Evolutionary conservation across 1,140 invertebrate species (phyloP), one percentile per base, ranked within the genome.

Genomic region (Agraylea sexmaculata): DNA sequence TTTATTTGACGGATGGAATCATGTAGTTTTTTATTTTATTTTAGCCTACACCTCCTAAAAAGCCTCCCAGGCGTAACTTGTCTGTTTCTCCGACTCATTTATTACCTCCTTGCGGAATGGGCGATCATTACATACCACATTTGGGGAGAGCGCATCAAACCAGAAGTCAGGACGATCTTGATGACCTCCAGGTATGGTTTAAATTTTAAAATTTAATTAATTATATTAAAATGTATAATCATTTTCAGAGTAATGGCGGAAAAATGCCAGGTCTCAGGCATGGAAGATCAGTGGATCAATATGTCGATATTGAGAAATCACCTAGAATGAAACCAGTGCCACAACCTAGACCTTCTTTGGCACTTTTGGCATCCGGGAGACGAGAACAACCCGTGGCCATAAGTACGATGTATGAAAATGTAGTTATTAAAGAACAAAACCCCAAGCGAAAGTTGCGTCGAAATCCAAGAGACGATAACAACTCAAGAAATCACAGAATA

Each of bases 31-130:
- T 37, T 45, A 16, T 19, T 41, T 43, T 32, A 21, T 20, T 63
- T n/a, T 70, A 86, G 73, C 78, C 81, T 28, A 84, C 80, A 21
- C 84, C 85, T 20, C 85, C 86, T 3, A 87, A 87, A 62, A 90
- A 90, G 59, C 86, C 87, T 37, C 87, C 87, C 0, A 68, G 87
- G 29, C 69, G 86, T 37, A 87, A 87, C 55, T 65, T 89, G 12
- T 84, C 83, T 15, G 79, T 87, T 16, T 89, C 85, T 1, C 87
- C 87, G 11, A 85, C 82, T 3, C 65, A 68, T 51, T 60, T 62
- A 40, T 59, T 66, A 51, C 65, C 63, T 31, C 62, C 65, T 16
- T 52, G 68, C 48, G 29, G 29, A 4, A 30, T 16, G 4, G 29
- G 29, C 11, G 16, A 15, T 15, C 32, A 34, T 16, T n/a, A n/a